These are phyloP conservation scores for Agapetus fuscipes DNA, from an alignment of 2,888 invertebrate genomes.

Conservation along the genomic window DNA sequence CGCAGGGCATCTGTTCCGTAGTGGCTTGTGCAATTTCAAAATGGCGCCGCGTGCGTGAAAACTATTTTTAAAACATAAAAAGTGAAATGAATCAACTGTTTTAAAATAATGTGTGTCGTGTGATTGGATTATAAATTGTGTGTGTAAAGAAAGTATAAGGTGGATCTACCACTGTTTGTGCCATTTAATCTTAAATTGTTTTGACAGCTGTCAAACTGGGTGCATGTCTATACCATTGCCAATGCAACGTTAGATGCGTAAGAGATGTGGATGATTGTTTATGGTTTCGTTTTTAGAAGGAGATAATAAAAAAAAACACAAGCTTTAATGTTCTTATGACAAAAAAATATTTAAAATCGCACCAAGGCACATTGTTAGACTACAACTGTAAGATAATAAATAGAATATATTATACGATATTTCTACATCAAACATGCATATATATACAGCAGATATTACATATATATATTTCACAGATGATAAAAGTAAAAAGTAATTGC, in stretches of 20 bases:
- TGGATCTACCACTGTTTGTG: slow-evolving; percentile 22
- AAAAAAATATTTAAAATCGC: slow-evolving; percentile 20
- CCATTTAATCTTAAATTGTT: too few relatives aligned
- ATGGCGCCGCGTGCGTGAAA: neutral
- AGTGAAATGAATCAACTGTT: slow-evolving; percentile 2
- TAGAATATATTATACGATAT: too few relatives aligned
- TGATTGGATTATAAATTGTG: neutral
- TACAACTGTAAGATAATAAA: slow-evolving; percentile 1
- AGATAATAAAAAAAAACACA: too few relatives aligned
- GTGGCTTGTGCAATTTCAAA: neutral
- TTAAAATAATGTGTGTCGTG: neutral
- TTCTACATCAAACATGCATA: too few relatives aligned
- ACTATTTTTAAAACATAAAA: slow-evolving; percentile 1
- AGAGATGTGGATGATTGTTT: too few relatives aligned
- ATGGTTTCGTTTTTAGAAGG: slow-evolving; percentile 13
- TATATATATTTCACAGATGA: too few relatives aligned
- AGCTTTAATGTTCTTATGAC: slow-evolving; percentile 23
- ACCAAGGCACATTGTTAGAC: slow-evolving; percentile 20
- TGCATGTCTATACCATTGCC: too few relatives aligned
- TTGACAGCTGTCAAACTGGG: too few relatives aligned
- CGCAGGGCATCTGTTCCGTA: too few relatives aligned
- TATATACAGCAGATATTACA: too few relatives aligned
- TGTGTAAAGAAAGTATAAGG: slow-evolving; percentile 4
- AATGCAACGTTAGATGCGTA: too few relatives aligned
- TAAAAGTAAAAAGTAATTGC: too few relatives aligned